Evolutionary conservation across 37 sponge, comb jelly and placozoan species (phyloP), one percentile per base, ranked within the genome.

Genomic region (Halichondria panicea): DNA sequence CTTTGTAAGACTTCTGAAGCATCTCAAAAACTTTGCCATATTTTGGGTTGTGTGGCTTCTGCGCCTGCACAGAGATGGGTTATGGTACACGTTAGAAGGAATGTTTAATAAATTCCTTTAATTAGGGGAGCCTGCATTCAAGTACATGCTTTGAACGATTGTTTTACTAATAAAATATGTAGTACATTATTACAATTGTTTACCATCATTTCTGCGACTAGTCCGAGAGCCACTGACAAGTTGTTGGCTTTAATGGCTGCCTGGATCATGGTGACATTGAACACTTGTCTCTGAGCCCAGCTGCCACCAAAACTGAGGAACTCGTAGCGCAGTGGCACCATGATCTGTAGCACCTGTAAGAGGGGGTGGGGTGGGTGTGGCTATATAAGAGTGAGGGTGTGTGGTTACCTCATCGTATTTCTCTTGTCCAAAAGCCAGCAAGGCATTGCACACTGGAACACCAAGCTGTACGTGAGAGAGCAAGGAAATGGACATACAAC

Each of bases 261-360:
- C 46, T 88, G 80, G 50, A 92, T 83, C 32, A 87, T 38, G 42
- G 93, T 92, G 63, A 84, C 18, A 40, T 24, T 35, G 63, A 92
- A 79, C 30, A 88, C 89, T 38, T 92, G 93, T 70, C 93, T 88
- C 77, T 92, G 93, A 31, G 89, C 89, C 86, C 85, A 87, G 59
- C 93, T 92, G n/a, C 93, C 87, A 30, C 93, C 93, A 34, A 92
- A 30, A 9, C 55, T 33, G 27, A 63, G 38, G 34, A 84, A 42
- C 57, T 88, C 69, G 36, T 87, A 80, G 35, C 86, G 57, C 63
- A 84, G 74, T 18, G 93, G 93, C 0, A 92, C 65, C 72, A 92
- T 35, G 27, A 88, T 75, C 13, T 80, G 71, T 22, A 92, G 44
- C 4, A 87, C 89, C 93, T 92, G 67, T 24, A 37, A 18, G 13